A percentile compares a stretch with the other conserved stretches of the same genome.
phyloP scores from a whole-genome alignment of 2,888 invertebrate species.

The Athalia circularis region DNA sequence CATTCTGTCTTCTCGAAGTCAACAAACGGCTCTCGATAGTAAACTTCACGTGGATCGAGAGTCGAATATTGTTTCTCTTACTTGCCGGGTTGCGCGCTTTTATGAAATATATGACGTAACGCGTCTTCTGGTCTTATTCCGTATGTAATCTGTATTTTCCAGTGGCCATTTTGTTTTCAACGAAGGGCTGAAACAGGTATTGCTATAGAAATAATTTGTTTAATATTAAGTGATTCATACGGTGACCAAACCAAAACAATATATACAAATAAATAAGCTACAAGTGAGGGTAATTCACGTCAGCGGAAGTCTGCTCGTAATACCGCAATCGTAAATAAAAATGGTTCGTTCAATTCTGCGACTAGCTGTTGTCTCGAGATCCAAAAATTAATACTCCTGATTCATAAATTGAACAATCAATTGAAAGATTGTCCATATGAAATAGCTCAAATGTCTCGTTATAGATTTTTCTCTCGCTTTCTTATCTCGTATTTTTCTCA shows the following conservation, averaged over 20 bases:
- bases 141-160: slow-evolving; percentile 42
- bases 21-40: no score
- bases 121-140: slow-evolving; percentile 54
- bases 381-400: background rate
- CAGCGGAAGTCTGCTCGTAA: slow-evolving; percentile 36
- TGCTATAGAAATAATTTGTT: slow-evolving; percentile 64
- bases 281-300: slow-evolving; percentile 6
- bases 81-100: background rate
- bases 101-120: slow-evolving; percentile 62
- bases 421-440: no score
- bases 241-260: slow-evolving; percentile 44
- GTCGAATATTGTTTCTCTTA: background rate
- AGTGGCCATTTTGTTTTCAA: slow-evolving; percentile 73
- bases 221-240: slow-evolving; percentile 59
- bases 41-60: background rate
- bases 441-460: no score
- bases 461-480: background rate
- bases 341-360: background rate
- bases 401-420: background rate
- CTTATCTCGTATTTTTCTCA: background rate
- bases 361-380: background rate
- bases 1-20: no score
- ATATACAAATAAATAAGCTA: background rate
- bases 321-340: background rate
- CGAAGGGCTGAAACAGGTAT: slow-evolving; percentile 70